Percentiles rank a stretch among this genome's conserved stretches.
Conservation (phyloP, 2,888 invertebrate species). For the Chrysolina oricalcia region DNA sequence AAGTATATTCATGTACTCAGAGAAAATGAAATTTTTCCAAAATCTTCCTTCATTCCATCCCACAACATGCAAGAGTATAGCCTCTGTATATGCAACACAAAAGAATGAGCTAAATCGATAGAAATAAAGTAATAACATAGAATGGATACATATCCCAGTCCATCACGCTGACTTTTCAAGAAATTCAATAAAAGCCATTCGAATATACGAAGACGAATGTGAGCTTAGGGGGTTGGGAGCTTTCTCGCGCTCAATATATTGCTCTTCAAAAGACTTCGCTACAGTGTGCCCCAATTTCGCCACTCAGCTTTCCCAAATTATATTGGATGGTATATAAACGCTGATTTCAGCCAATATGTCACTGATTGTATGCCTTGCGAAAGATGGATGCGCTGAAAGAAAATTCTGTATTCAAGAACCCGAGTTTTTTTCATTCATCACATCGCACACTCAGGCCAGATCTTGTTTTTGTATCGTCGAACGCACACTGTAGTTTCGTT, state of each 20-base stretch:
- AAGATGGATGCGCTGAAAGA: neutral
- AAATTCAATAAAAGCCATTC: slow-evolving; percentile 67
- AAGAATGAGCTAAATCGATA: slow-evolving; percentile 65
- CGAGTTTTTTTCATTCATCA: neutral
- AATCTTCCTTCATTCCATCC: neutral
- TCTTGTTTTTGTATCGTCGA: neutral
- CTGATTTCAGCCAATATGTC: slow-evolving; percentile 35
- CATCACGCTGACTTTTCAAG: slow-evolving; percentile 66
- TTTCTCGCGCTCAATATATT: slow-evolving; percentile 45
- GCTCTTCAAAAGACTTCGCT: slow-evolving; percentile 42
- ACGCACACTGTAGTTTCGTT: neutral
- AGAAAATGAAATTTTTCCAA: neutral
- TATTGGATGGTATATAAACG: slow-evolving; percentile 32
- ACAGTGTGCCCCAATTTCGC: slow-evolving; percentile 41
- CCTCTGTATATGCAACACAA: slow-evolving; percentile 47
- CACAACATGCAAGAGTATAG: slow-evolving; percentile 31
- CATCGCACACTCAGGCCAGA: neutral
- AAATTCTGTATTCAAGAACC: neutral
- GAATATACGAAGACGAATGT: slow-evolving; percentile 65
- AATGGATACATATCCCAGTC: slow-evolving; percentile 69
- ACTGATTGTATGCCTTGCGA: slow-evolving; percentile 22
- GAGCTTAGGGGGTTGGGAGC: slow-evolving; percentile 56
- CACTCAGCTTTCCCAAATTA: slow-evolving; percentile 41
- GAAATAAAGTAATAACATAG: slow-evolving; percentile 69
- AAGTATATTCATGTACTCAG: neutral